Evolutionary conservation across 2,888 invertebrate genomes (phyloP).

Genomic region (Flexamia atlantica): DNA sequence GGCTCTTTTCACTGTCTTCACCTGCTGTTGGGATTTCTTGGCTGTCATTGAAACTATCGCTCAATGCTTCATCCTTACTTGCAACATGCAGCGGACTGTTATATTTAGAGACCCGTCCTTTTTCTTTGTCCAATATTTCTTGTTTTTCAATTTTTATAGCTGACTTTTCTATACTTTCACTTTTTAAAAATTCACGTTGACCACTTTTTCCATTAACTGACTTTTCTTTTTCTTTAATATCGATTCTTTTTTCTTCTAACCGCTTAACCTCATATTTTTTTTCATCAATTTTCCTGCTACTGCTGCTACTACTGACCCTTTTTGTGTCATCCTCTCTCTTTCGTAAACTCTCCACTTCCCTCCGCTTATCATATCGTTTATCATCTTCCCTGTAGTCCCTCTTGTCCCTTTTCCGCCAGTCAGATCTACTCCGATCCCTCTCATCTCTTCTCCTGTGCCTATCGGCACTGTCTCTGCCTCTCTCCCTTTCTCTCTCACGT

Average conservation of each 20-base stretch:
- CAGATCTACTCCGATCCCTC: slow-evolving; percentile 42
- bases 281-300: slow-evolving; percentile 53
- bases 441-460: slow-evolving; percentile 62
- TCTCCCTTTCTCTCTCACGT: slow-evolving; percentile 57
- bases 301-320: slow-evolving; percentile 55
- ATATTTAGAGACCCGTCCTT: slow-evolving; percentile 9
- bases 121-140: slow-evolving; percentile 50
- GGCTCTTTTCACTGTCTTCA: slow-evolving; percentile 35
- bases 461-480: slow-evolving; percentile 63
- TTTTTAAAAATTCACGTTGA: slow-evolving; percentile 17
- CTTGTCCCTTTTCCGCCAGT: slow-evolving; percentile 63
- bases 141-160: slow-evolving; percentile 14
- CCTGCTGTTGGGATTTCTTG: neutral
- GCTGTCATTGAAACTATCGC: slow-evolving; percentile 34
- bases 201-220: slow-evolving; percentile 35
- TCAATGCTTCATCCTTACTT: slow-evolving; percentile 30
- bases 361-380: slow-evolving; percentile 59
- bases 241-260: slow-evolving; percentile 62
- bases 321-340: slow-evolving; percentile 62
- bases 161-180: slow-evolving; percentile 48
- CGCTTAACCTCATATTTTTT: slow-evolving; percentile 64
- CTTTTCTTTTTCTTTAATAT: slow-evolving; percentile 51
- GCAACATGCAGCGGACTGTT: slow-evolving; percentile 14
- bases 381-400: slow-evolving; percentile 57
- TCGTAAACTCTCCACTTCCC: slow-evolving; percentile 49